Percentiles rank a stretch among this genome's conserved stretches.
phyloP scores from a whole-genome alignment of 2,113 vertebrate species.

The Oenanthe melanoleuca region DNA sequence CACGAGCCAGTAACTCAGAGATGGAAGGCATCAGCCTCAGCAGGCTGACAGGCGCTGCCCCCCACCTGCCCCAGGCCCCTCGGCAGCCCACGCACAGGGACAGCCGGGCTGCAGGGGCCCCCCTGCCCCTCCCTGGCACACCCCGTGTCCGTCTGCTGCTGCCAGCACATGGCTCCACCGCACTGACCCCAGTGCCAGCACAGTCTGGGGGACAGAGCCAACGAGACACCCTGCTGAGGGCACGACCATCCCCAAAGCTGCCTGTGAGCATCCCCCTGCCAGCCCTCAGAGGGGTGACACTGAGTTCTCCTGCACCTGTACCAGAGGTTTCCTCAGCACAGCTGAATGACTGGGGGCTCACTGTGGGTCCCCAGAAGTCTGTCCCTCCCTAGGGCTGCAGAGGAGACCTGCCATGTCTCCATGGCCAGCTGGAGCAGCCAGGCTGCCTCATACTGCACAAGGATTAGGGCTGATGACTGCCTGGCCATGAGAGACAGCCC shows the following conservation, averaged over 20 bases:
- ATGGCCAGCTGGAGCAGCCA: accelerated
- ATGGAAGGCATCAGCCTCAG: conserved; percentile 42
- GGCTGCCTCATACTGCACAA: background rate
- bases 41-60: conserved; percentile 27
- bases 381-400: background rate
- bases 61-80: background rate
- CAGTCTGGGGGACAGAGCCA: background rate
- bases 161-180: accelerated
- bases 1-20: conserved; percentile 32
- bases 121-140: background rate
- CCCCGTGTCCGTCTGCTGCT: background rate
- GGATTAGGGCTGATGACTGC: accelerated
- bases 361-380: background rate
- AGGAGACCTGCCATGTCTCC: background rate
- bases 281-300: background rate
- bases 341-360: accelerated
- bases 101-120: background rate
- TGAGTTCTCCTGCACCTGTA: background rate
- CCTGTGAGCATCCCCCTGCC: background rate
- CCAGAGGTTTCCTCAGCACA: background rate
- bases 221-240: accelerated
- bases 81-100: background rate
- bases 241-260: accelerated
- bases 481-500: accelerated
- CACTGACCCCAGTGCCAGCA: accelerated